Percentiles rank a stretch among this genome's conserved stretches.
phyloP scores from a whole-genome alignment of 2,888 invertebrate species.

The Pammene fasciana region DNA sequence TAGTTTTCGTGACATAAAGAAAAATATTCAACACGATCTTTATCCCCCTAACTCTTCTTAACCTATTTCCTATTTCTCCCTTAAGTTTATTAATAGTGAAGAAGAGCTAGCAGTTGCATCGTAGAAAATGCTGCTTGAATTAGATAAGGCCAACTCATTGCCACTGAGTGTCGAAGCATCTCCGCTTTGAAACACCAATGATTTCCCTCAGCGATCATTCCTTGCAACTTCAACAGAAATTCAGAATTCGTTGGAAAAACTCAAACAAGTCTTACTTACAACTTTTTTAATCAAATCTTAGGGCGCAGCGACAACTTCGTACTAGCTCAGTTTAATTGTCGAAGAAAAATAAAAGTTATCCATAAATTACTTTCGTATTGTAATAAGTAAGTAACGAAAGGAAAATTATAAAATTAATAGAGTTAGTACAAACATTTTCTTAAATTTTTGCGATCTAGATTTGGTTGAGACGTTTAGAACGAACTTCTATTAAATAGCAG shows the following conservation, averaged over 20 bases:
- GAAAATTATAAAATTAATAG: neutral
- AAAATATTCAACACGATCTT: no score
- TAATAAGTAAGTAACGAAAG: neutral
- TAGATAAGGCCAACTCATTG: neutral
- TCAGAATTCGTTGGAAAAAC: conserved; percentile 28
- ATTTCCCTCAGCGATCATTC: conserved; percentile 42
- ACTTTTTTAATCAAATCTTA: conserved; percentile 40
- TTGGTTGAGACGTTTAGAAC: no score
- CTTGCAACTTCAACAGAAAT: conserved; percentile 30
- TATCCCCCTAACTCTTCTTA: no score
- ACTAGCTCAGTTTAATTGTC: conserved; percentile 35
- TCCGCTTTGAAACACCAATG: conserved; percentile 6
- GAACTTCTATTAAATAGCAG: no score
- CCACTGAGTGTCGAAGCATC: conserved; percentile 2
- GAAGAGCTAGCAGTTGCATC: no score
- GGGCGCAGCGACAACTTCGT: conserved; percentile 30
- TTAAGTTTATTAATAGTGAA: no score
- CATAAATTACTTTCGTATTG: conserved; percentile 2
- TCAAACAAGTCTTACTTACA: conserved; percentile 34
- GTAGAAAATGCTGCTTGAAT: no score
- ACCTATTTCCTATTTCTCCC: no score
- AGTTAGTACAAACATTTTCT: no score
- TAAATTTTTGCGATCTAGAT: no score
- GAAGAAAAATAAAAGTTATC: conserved; percentile 32
- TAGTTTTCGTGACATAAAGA: no score